Base-by-base conservation (phyloP, 2,888 invertebrate genomes). In the Chalcosyrphus nemorum region DNA sequence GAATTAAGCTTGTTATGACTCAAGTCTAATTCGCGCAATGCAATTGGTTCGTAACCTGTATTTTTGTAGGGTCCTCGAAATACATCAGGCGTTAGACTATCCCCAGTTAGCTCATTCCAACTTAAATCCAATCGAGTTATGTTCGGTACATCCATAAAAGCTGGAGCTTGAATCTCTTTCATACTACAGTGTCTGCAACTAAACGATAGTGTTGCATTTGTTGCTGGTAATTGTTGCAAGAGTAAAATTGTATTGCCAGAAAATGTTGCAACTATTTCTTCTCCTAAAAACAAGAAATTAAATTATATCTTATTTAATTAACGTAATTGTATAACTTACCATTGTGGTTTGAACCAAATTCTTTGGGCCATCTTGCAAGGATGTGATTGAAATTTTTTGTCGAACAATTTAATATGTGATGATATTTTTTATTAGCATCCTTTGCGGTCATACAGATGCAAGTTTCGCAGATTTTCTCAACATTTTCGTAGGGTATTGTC, bases 11-110 rank as follows among this genome's bases (percentile, higher is more conserved):
- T 89, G 89, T 95, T 95, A 89, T 94, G 93, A 15, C 94, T 94
- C 41, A 95, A 90, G 89, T 94, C 93, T 27, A 95, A 89, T 9
- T 94, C 93, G 87, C 93, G 92, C 72, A 95, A 87, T 0, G 92
- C 92, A 43, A 95, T 93, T 57, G 93, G 93, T 81, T 93, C 92
- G 89, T 93, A 95, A 17, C 91, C 91, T 2, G 92, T 92, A 68
- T 92, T 91, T 78, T 92, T 92, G 89, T 94, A 95, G 0, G 93
- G 93, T 0, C 95, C 95, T 88, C 94, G 94, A 90, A 95, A 95
- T 74, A 94, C 93, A 87, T 94, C 94, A 17, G 94, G 92, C 56
- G 93, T 92, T 41, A 95, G 88, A 43, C 93, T 93, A 70, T 94
- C 94, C n/a, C 93, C 87, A 2, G 86, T 86, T 0, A 91, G 86